Conservation (phyloP, 2,888 invertebrate genomes). For the Tridacna gigas region DNA sequence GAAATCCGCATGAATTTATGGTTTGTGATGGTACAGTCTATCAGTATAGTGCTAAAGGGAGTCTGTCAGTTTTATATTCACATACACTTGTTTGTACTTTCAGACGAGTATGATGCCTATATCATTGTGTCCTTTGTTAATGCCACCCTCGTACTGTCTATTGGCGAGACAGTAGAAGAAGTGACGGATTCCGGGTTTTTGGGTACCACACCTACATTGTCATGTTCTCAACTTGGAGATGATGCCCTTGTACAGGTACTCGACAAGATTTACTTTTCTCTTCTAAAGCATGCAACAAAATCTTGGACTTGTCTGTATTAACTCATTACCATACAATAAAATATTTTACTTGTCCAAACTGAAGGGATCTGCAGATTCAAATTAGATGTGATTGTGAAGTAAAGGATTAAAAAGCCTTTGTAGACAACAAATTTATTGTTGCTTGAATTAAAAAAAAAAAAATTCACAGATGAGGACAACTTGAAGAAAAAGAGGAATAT, state of each 20-base stretch:
- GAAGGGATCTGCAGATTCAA: too few species aligned
- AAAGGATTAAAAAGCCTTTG: too few species aligned
- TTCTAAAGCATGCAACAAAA: not conserved
- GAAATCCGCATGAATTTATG: too few species aligned
- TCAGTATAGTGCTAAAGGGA: too few species aligned
- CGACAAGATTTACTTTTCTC: not conserved
- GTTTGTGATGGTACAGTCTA: too few species aligned
- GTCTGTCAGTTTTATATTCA: too few species aligned
- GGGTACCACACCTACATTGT: conserved; percentile 99
- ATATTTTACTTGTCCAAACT: not conserved
- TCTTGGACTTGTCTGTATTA: conserved; percentile 37
- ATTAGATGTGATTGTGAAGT: too few species aligned
- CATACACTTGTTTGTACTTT: conserved; percentile 53
- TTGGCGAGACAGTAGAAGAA: conserved; percentile 99
- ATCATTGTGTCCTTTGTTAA: conserved; percentile 99
- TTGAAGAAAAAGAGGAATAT: too few species aligned
- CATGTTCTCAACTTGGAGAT: conserved; percentile 98
- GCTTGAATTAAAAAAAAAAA: too few species aligned
- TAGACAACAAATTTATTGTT: too few species aligned
- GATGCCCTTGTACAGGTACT: conserved; percentile 97
- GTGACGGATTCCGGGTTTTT: conserved; percentile 99
- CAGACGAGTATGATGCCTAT: conserved; percentile 99
- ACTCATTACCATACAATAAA: not conserved
- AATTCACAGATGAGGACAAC: too few species aligned
- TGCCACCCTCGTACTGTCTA: conserved; percentile 98